Evolutionary conservation across 2,797 vertebrate species (phyloP), one percentile per base, ranked within the genome.

Genomic region (Sphenopsis melanotis): DNA sequence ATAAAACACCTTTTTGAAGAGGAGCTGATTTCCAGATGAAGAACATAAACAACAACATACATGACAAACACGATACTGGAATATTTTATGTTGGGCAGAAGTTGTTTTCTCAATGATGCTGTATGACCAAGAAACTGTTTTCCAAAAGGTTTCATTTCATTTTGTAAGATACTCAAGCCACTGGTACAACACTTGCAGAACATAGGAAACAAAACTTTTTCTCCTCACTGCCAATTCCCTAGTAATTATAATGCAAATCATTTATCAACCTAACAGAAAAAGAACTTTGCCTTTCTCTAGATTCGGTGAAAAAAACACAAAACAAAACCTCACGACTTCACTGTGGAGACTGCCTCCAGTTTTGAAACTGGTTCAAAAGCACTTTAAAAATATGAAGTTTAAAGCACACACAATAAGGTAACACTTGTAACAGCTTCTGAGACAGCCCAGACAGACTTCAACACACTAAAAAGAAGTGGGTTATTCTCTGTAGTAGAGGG

Each of bases 31-130:
- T 83, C 47, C 27, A 81, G 21, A 6, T 39, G 34, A 71, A 88
- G 23, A 0, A 0, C 0, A 1, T 27, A 12, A n/a, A 75, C 24
- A 56, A 46, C 24, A 77, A 22, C 21, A 53, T 2, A 19, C 4
- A 20, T 27, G 5, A 57, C 9, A 77, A 74, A 70, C 3, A 78
- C 6, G 12, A 44, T 26, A 60, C 2, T 4, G 2, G 5, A 78
- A 37, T 61, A 30, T 63, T 81, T 29, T 19, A 44, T 65, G 11
- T 18, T 32, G n/a, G 26, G 19, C 22, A 50, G 46, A 66, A 79
- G 17, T 56, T 37, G 14, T 44, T 70, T 78, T 50, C 41, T 83
- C 37, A 42, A 1, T 46, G 20, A 23, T 71, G 24, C 2, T 36
- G 8, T 23, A 42, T 15, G 26, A 32, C 11, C 32, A 80, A 56